Evolutionary conservation across 2,797 vertebrate genomes (phyloP), one percentile per base, ranked within the genome.

Genomic region (Myripristis murdjan): DNA sequence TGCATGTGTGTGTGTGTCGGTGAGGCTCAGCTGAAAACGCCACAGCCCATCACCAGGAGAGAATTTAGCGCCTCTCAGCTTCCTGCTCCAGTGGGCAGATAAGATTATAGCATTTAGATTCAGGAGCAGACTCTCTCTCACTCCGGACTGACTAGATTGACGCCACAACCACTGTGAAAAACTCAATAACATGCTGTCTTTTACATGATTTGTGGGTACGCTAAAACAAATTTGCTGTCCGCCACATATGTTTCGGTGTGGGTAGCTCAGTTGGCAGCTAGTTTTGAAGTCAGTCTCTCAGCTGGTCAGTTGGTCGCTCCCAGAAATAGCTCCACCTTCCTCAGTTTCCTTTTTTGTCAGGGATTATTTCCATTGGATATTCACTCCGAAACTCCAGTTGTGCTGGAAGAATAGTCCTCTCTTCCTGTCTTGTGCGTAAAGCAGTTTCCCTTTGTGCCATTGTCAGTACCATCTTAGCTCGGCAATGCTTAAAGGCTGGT

Each of bases 51-150:
- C 87, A 83, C 66, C 57, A 72, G 62, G 24, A 74, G 64, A 49
- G 76, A 82, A 86, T 77, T 79, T 81, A 83, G 54, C 70, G 77
- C 61, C 61, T 74, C 63, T 81, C 64, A 72, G 82, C 82, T 87
- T 84, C 73, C 64, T 82, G 88, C 86, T 88, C 81, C 75, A 84
- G 75, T 77, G 81, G 77, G 68, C 85, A 83, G 84, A 88, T 87
- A 81, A 72, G 88, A 87, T 90, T 88, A 77, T 55, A 81, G 82
- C 74, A 75, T 91, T 91, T 87, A 87, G 87, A 88, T 90, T 86
- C 81, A 81, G 86, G 52, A 74, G 70, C 79, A 84, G 75, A 81
- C 82, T 74, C 79, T 79, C 73, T 77, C 64, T 79, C 72, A 73
- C 78, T 70, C 70, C n/a, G 48, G 47, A 62, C 70, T 56, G 52